phyloP scores from a whole-genome alignment of 1,140 invertebrate genomes.

The Sinonovacula constricta region DNA sequence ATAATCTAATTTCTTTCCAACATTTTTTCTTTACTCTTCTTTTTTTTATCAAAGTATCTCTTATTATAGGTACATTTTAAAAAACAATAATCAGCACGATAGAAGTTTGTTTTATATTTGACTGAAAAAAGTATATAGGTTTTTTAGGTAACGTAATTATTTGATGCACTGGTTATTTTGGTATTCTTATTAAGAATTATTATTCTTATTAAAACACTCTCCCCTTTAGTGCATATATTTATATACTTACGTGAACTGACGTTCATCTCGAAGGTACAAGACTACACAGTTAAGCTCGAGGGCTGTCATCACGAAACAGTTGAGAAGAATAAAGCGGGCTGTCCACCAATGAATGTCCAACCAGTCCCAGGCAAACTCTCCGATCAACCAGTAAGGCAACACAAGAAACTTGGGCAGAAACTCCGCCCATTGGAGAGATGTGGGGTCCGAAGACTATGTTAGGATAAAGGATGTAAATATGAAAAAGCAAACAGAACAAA shows the following conservation, averaged over 20 bases:
- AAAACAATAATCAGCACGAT: too few species aligned
- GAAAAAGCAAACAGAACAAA: neutral
- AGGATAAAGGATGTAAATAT: neutral
- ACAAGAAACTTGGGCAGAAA: slow-evolving; percentile 44
- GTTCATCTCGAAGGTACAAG: slow-evolving; percentile 22
- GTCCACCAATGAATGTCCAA: slow-evolving; percentile 51
- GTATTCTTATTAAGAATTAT: too few species aligned
- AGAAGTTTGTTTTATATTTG: too few species aligned
- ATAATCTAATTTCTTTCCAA: too few species aligned
- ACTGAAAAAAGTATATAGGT: too few species aligned
- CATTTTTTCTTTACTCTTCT: too few species aligned
- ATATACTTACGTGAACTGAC: slow-evolving; percentile 35
- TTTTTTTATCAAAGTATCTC: too few species aligned
- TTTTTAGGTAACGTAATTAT: too few species aligned
- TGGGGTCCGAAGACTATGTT: slow-evolving; percentile 21
- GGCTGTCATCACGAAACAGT: slow-evolving; percentile 22
- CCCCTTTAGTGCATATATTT: too few species aligned
- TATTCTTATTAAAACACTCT: too few species aligned
- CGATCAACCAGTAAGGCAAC: slow-evolving; percentile 39
- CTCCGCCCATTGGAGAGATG: slow-evolving; percentile 42
- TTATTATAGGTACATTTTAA: too few species aligned
- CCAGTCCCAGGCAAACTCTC: slow-evolving; percentile 50
- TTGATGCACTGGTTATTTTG: too few species aligned
- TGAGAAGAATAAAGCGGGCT: slow-evolving; percentile 35
- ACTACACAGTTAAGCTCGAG: slow-evolving; percentile 34